phyloP scores from a whole-genome alignment of 2,113 vertebrate species.

The Mobula hypostoma region DNA sequence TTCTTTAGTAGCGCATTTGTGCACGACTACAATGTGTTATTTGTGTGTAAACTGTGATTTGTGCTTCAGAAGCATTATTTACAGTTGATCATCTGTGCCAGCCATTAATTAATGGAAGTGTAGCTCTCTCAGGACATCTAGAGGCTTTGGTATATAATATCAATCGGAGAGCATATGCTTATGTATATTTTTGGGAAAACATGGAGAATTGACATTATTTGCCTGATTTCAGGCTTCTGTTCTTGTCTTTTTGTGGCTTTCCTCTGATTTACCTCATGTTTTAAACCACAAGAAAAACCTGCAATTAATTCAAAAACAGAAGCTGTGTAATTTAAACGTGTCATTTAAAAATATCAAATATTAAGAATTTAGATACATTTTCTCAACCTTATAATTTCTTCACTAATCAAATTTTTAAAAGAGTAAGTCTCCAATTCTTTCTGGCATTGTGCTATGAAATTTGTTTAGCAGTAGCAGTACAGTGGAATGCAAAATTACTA shows the following conservation, averaged over 20 bases:
- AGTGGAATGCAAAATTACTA: too few relatives aligned
- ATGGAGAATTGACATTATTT: background rate
- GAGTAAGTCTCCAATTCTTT: background rate
- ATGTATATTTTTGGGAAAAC: background rate
- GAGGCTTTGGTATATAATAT: background rate
- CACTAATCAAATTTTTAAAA: background rate
- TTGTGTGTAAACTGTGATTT: background rate
- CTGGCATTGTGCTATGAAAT: background rate
- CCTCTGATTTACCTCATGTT: background rate
- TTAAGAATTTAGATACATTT: background rate
- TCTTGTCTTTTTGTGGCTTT: background rate
- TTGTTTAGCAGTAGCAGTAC: too few relatives aligned
- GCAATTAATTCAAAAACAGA: background rate
- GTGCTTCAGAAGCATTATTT: conserved; percentile 6
- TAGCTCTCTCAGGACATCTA: background rate
- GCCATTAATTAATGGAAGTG: background rate
- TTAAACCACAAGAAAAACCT: background rate
- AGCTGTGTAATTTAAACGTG: background rate
- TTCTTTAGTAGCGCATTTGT: too few relatives aligned
- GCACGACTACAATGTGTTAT: too few relatives aligned
- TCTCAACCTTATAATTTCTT: background rate
- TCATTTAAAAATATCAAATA: background rate
- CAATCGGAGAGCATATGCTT: background rate
- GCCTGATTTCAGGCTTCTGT: background rate
- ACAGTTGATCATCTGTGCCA: background rate